Conservation (phyloP, 2,797 vertebrate species). For the Phataginus tricuspis region DNA sequence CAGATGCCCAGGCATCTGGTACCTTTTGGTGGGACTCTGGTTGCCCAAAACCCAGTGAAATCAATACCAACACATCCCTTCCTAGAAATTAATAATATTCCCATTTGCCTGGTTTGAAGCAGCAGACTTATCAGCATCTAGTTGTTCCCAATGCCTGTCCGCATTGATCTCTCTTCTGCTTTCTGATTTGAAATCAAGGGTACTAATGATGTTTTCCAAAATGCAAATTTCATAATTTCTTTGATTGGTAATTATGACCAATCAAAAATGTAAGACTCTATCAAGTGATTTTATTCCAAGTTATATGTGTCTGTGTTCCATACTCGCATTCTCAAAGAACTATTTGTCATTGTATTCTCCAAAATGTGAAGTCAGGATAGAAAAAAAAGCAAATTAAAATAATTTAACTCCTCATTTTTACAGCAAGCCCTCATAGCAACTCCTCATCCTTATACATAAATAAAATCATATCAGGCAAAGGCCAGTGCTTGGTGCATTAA, state of each 20-base stretch:
- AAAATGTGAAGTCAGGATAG: background rate
- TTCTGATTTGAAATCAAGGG: background rate
- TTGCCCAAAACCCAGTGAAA: background rate
- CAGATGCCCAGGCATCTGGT: rapidly evolving
- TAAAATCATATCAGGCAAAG: background rate
- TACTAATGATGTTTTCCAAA: background rate
- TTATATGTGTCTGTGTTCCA: background rate
- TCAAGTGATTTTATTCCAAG: slow-evolving; percentile 6
- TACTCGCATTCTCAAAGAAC: background rate
- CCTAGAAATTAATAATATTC: background rate
- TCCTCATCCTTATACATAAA: background rate
- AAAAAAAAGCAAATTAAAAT: background rate
- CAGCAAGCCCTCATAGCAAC: background rate
- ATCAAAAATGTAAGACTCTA: background rate
- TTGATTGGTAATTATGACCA: background rate
- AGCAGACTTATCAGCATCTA: background rate
- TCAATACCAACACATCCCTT: rapidly evolving
- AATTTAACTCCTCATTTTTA: background rate
- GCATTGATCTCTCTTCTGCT: background rate
- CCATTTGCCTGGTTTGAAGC: background rate
- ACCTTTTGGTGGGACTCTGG: background rate
- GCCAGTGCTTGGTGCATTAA: background rate
- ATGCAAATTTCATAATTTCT: background rate
- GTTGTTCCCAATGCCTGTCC: background rate
- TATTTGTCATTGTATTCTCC: background rate